phyloP scores from a whole-genome alignment of 2,113 vertebrate genomes.

The Guaruba guarouba region DNA sequence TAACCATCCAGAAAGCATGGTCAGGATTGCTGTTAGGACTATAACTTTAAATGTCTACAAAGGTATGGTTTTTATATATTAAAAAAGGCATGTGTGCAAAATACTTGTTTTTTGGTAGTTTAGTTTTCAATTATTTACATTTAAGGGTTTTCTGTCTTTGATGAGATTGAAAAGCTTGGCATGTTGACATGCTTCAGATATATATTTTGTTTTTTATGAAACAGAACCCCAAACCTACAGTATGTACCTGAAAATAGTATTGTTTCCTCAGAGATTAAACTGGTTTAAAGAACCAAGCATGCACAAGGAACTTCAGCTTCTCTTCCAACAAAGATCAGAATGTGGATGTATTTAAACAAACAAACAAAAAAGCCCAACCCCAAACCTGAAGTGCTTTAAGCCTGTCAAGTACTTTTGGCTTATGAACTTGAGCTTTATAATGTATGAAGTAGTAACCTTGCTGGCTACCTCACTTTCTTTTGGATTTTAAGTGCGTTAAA shows the following conservation, averaged over 20 bases:
- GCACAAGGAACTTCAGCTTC: neutral
- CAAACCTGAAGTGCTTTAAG: neutral
- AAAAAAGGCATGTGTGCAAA: neutral
- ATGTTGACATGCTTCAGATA: neutral
- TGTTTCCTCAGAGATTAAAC: neutral
- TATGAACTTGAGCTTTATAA: neutral
- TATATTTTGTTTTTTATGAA: neutral
- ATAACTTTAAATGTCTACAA: constrained; percentile 99
- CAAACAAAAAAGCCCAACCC: neutral
- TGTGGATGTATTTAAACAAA: neutral
- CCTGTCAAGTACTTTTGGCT: neutral
- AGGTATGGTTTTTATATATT: constrained; percentile 80
- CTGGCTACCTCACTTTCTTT: neutral
- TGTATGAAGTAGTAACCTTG: neutral
- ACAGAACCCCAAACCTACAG: neutral
- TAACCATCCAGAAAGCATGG: constrained; percentile 99
- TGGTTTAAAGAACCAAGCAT: fast-evolving
- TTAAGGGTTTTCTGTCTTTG: neutral
- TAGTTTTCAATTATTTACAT: neutral
- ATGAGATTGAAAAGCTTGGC: neutral
- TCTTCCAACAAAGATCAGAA: neutral
- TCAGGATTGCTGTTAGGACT: constrained; percentile 96
- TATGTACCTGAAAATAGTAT: neutral
- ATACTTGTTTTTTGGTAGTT: neutral
- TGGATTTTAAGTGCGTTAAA: neutral